Conservation (phyloP, 1,140 invertebrate species). For the Drosophila melanica region DNA sequence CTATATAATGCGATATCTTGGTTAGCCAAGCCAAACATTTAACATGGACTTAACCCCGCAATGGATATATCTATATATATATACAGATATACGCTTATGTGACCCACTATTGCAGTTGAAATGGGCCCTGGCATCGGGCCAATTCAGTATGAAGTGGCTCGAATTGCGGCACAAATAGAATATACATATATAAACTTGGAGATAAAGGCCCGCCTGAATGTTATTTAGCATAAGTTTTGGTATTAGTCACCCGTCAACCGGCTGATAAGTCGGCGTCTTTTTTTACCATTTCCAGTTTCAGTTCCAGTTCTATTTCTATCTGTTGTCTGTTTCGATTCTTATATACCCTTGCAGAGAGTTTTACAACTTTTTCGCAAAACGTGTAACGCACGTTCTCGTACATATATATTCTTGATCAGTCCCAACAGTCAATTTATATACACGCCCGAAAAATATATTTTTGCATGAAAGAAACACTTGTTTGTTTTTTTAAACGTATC, state of each 20-base stretch:
- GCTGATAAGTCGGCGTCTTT: slow-evolving; percentile 35
- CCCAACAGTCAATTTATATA: too few species aligned
- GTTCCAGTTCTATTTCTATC: not conserved
- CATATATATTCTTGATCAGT: too few species aligned
- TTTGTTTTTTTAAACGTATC: too few species aligned
- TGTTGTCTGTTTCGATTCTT: not conserved
- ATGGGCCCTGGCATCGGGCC: slow-evolving; percentile 11
- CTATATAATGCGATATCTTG: not conserved
- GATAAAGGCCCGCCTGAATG: slow-evolving; percentile 47
- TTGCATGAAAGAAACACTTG: too few species aligned
- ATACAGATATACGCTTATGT: not conserved
- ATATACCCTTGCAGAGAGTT: too few species aligned
- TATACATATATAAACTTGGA: not conserved
- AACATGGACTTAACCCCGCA: not conserved
- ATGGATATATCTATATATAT: not conserved
- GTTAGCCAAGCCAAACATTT: slow-evolving; percentile 1
- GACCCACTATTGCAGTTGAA: slow-evolving; percentile 20
- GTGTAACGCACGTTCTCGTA: too few species aligned
- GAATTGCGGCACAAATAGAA: slow-evolving; percentile 58
- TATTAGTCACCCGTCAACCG: slow-evolving; percentile 55
- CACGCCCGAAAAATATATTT: too few species aligned
- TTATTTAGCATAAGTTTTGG: slow-evolving; percentile 62
- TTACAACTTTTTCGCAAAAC: too few species aligned
- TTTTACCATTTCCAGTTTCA: slow-evolving; percentile 5
- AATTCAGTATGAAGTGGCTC: slow-evolving; percentile 51